phyloP scores from a whole-genome alignment of 35 echinoderm and acorn worm genomes.

The Acanthaster planci region DNA sequence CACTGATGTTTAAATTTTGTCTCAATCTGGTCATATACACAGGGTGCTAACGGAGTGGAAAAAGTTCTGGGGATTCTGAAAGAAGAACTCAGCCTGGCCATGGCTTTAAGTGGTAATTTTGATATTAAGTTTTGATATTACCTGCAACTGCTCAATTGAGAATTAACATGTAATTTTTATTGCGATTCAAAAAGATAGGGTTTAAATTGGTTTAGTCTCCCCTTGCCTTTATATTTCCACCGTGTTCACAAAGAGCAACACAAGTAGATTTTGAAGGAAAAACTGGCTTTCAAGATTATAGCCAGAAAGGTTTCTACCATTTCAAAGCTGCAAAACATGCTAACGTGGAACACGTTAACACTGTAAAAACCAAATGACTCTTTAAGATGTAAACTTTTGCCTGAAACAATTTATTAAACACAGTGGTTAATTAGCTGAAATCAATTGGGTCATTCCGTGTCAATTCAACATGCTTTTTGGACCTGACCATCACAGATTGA shows the following conservation, averaged over 20 bases:
- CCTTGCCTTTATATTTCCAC: neutral
- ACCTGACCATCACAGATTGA: no score
- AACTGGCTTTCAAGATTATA: neutral
- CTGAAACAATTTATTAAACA: no score
- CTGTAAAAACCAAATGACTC: no score
- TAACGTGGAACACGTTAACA: no score
- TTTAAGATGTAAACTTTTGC: no score
- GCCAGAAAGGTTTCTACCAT: no score
- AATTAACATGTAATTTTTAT: neutral
- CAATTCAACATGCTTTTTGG: no score
- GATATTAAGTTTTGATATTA: no score
- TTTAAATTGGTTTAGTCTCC: neutral
- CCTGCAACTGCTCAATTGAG: neutral
- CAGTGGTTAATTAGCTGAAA: no score
- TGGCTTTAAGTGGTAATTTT: neutral
- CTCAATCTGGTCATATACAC: neutral
- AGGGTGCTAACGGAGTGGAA: neutral
- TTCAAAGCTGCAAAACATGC: no score
- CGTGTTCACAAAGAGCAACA: neutral
- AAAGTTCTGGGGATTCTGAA: constrained; percentile 20
- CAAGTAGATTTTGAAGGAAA: neutral
- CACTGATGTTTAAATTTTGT: neutral
- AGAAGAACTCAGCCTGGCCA: neutral
- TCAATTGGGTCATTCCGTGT: no score
- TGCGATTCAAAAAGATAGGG: neutral